Conservation (phyloP, 2,797 vertebrate genomes). For the Ptychobarbus kaznakovi region DNA sequence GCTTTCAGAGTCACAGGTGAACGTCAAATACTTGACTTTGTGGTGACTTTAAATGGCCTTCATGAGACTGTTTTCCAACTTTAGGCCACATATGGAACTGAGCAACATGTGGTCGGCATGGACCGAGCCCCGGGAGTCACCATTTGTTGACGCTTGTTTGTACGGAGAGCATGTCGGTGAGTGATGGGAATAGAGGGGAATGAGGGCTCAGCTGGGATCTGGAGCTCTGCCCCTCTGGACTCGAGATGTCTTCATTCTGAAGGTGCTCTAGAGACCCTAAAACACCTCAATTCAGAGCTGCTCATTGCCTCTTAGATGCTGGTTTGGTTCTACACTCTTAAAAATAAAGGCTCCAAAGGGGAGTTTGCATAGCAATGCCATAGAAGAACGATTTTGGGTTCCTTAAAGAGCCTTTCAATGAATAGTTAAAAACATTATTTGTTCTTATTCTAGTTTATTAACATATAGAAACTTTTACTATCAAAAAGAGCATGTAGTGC, state of each 20-base stretch:
- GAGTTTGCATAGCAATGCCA: not conserved
- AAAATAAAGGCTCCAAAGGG: not conserved
- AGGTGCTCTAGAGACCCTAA: not conserved
- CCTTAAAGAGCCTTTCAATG: not conserved
- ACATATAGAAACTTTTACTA: not conserved
- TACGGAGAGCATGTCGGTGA: constrained; percentile 30
- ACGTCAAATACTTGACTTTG: constrained; percentile 80
- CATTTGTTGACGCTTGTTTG: constrained; percentile 47
- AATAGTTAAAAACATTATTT: not conserved
- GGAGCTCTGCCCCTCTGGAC: not conserved
- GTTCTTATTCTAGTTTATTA: not conserved
- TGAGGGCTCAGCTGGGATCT: constrained; percentile 24
- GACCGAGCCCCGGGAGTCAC: constrained; percentile 34
- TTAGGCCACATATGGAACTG: constrained; percentile 17
- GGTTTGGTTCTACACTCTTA: not conserved
- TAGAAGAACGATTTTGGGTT: not conserved
- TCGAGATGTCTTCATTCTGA: not conserved
- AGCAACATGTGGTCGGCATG: constrained; percentile 37
- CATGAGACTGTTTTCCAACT: not conserved
- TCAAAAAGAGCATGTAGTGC: not conserved
- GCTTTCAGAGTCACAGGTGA: constrained; percentile 68
- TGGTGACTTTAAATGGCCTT: constrained; percentile 71
- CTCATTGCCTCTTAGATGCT: not conserved
- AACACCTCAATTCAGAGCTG: not conserved
- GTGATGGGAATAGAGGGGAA: constrained; percentile 33